A percentile compares a stretch with the other conserved stretches of the same genome.
phyloP scores from a whole-genome alignment of 2,797 vertebrate species.

The Rhinophrynus dorsalis region DNA sequence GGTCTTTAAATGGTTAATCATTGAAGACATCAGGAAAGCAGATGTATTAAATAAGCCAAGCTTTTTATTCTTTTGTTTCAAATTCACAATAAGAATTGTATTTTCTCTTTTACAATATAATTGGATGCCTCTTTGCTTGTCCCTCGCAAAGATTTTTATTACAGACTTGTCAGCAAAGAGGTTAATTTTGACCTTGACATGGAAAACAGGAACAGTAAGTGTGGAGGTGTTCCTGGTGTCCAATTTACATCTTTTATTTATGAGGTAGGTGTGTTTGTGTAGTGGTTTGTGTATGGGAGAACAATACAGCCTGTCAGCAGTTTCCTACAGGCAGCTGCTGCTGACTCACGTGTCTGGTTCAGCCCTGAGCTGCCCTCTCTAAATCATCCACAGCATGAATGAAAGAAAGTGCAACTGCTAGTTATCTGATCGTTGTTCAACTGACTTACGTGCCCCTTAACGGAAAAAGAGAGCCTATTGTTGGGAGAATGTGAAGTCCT shows the following conservation, averaged over 20 bases:
- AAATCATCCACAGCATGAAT: slow-evolving; percentile 59
- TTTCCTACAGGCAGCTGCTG: slow-evolving; percentile 70
- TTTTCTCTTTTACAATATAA: too few species aligned
- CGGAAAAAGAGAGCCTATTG: slow-evolving; percentile 20
- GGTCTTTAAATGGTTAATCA: too few species aligned
- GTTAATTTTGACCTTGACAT: slow-evolving; percentile 54
- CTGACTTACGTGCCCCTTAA: slow-evolving; percentile 34
- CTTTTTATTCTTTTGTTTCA: too few species aligned
- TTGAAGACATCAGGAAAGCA: too few species aligned
- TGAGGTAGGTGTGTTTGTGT: slow-evolving; percentile 65
- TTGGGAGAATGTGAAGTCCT: not conserved
- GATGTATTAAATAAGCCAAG: too few species aligned
- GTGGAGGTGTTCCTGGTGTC: slow-evolving; percentile 60
- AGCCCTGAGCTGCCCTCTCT: slow-evolving; percentile 59
- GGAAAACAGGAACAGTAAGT: slow-evolving; percentile 66
- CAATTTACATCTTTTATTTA: slow-evolving; percentile 67
- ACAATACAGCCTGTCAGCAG: slow-evolving; percentile 69
- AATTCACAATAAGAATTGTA: too few species aligned
- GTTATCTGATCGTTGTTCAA: slow-evolving; percentile 54
- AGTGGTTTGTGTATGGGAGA: slow-evolving; percentile 59
- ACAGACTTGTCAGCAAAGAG: not conserved
- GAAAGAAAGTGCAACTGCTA: slow-evolving; percentile 49
- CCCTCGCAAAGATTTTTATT: not conserved
- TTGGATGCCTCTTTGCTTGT: too few species aligned
- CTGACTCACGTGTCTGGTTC: slow-evolving; percentile 72